Base-by-base conservation (phyloP, 2,797 vertebrate genomes). In the Gallinago nigripennis region DNA sequence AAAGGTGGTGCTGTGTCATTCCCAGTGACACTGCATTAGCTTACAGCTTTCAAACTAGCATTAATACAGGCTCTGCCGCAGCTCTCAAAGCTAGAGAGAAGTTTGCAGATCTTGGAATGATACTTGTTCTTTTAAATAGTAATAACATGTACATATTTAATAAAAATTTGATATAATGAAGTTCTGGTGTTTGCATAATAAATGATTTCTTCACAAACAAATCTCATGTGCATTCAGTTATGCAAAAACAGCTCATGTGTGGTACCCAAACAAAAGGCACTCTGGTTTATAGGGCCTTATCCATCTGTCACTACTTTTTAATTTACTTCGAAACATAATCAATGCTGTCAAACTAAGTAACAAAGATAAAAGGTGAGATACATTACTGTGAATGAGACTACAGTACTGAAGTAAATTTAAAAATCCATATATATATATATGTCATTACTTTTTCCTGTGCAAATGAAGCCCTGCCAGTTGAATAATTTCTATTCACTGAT, bases 91-190 rank as follows among this genome's bases (percentile, higher is more conserved):
- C 93, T 95, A 96, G 94, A 96, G 97, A 97, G 97, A 96, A 96
- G 96, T 95, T 68, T 95, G 97, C 97, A 97, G 97, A 76, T 95
- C 96, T 96, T 95, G 95, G 89, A 95, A 96, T 95, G 71, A 96
- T 92, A 94, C 73, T 82, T 2, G 0, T 95, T 94, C 94, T 93
- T 97, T 95, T 95, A 95, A 94, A 93, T 85, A 95, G 94, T 94
- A 95, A 95, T 97, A 96, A 95, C 82, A 53, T 97, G 96, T 97
- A 97, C 39, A 97, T 97, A 97, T 97, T 97, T 97, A 97, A 97
- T 97, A 96, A 97, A 97, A 96, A 90, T 83, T 89, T 92, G 75
- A 72, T 94, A 93, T 85, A 81, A 96, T 76, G 41, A 90, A 91
- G 64, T 63, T 61, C 39, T 81, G 69, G 60, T 93, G 90, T 95